These are phyloP conservation scores for Megatriorchis doriae DNA, from an alignment of 2,113 vertebrate genomes.

Conservation along the genomic window DNA sequence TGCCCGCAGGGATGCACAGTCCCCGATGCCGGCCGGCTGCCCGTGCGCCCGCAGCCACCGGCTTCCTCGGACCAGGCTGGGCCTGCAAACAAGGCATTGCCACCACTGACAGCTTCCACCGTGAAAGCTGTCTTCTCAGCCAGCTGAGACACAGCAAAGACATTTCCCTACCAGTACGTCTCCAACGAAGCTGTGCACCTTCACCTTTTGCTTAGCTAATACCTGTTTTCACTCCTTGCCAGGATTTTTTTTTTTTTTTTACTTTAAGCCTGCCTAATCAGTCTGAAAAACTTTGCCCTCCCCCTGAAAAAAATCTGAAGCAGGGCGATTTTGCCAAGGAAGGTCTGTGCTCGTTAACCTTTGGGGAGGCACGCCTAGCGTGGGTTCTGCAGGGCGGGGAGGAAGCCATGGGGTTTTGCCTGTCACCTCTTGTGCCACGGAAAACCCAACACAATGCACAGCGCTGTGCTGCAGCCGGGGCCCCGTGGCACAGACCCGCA, in stretches of 20 bases:
- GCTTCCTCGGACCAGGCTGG: not conserved
- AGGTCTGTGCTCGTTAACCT: not conserved
- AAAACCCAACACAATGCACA: not conserved
- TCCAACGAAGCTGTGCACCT: not conserved
- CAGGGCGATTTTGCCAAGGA: not conserved
- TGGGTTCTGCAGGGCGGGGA: fast-evolving
- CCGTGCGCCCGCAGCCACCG: fast-evolving
- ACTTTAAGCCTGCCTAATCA: not conserved
- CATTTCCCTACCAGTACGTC: not conserved
- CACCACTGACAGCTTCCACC: not conserved
- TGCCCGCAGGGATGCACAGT: not conserved
- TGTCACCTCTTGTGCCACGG: not conserved
- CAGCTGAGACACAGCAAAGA: not conserved
- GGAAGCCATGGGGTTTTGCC: not conserved
- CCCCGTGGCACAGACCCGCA: not conserved
- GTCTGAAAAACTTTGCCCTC: not conserved
- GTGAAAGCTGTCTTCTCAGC: not conserved
- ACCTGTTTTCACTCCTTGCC: not conserved
- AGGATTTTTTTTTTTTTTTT: too few species aligned
- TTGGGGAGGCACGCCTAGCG: not conserved
- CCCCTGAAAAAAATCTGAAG: not conserved
- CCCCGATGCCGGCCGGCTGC: not conserved
- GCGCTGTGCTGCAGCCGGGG: too few species aligned
- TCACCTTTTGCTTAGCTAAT: not conserved
- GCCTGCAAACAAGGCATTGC: not conserved